These are phyloP conservation scores for Agriopis aurantiaria DNA, from an alignment of 2,888 invertebrate genomes.

Conservation along the genomic window DNA sequence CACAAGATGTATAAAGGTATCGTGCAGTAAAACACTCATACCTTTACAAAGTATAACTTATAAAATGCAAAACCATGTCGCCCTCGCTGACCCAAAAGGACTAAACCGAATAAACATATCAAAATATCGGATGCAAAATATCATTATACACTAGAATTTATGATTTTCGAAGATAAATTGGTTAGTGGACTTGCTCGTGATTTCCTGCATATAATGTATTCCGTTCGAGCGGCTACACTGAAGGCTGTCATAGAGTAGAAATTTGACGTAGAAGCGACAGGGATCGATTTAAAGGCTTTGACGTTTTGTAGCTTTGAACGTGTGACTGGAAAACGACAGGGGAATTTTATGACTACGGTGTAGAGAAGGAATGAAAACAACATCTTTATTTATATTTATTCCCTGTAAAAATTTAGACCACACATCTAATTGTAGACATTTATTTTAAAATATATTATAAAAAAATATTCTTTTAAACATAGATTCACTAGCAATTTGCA, in stretches of 20 bases:
- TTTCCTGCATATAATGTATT: conserved; percentile 84
- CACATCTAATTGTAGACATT: background rate
- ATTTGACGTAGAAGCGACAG: conserved; percentile 56
- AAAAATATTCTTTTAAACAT: no score
- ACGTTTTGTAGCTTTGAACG: conserved; percentile 38
- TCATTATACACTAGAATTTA: conserved; percentile 79
- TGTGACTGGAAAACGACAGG: conserved; percentile 23
- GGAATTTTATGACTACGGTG: conserved; percentile 13
- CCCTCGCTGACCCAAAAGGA: conserved; percentile 41
- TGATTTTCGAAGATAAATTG: conserved; percentile 84
- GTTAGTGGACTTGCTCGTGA: conserved; percentile 77
- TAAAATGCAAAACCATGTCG: conserved; percentile 20
- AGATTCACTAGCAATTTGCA: background rate
- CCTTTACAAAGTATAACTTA: no score
- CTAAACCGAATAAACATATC: conserved; percentile 52
- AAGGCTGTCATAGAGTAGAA: conserved; percentile 75
- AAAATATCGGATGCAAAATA: conserved; percentile 76
- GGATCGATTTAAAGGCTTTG: conserved; percentile 36
- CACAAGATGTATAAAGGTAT: background rate
- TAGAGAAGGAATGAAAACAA: conserved; percentile 1
- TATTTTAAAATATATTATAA: background rate
- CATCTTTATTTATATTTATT: no score
- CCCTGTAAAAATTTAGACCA: no score
- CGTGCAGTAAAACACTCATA: no score
- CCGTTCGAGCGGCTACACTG: conserved; percentile 66